Conservation (phyloP, 2,797 vertebrate genomes). For the Coregonus ussuriensis region DNA sequence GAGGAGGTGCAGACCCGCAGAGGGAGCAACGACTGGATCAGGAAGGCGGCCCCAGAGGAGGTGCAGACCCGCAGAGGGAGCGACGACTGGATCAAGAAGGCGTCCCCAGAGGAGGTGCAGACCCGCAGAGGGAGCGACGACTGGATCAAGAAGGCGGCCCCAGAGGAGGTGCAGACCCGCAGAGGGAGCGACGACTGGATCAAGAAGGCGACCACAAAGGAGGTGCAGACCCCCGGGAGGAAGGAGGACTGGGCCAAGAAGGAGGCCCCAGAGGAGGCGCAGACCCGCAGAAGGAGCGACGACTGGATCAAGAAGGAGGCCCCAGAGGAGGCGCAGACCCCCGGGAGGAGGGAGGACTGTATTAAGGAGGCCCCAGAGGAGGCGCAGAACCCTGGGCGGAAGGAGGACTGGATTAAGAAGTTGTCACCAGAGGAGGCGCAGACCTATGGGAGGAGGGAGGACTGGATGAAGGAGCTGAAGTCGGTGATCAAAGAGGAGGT, state of each 20-base stretch:
- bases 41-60: conserved; percentile 40
- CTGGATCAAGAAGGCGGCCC: not conserved
- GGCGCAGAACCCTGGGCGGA: not conserved
- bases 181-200: not conserved
- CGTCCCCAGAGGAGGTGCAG: conserved; percentile 21
- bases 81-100: conserved; percentile 50
- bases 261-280: not conserved
- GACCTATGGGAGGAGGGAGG: conserved; percentile 6
- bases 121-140: not conserved
- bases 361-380: conserved; percentile 47
- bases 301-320: conserved; percentile 62
- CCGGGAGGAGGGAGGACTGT: conserved; percentile 1
- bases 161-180: not conserved
- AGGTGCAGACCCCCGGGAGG: not conserved
- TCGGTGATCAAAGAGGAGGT: not conserved
- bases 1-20: not conserved
- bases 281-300: not conserved
- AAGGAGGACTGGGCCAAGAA: not conserved
- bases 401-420: not conserved
- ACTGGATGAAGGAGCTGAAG: conserved; percentile 30
- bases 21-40: conserved; percentile 53
- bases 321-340: conserved; percentile 9
- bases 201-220: not conserved
- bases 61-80: not conserved
- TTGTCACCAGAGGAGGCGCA: not conserved